Base-by-base conservation (phyloP, 2,797 vertebrate genomes). In the Hippoglossus hippoglossus region DNA sequence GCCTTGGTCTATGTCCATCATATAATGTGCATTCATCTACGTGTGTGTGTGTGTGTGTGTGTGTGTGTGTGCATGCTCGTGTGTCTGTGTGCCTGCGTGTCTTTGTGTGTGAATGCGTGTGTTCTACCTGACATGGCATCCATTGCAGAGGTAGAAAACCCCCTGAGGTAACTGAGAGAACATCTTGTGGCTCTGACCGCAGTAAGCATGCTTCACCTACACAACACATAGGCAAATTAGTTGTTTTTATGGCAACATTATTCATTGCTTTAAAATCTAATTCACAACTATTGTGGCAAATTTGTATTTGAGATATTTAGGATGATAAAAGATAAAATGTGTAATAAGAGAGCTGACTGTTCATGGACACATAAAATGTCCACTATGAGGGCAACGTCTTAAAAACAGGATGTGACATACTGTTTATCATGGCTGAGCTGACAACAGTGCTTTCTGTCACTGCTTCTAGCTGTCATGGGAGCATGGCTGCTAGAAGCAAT, bases 131-230 rank as follows among this genome's bases (percentile, higher is more conserved):
- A 57, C 36, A 39, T 39, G 36, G 12, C 11, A 19, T 55, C 18
- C 4, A 6, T 11, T 19, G 63, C 46, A 18, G 50, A 67, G 1
- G 13, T 47, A 5, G 18, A 9, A n/a, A 64, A 4, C 1, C 69
- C 34, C 0, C 26, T 44, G 56, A 64, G 44, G 9, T 5, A 28
- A 15, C 34, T 13, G 12, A 11, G 0, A 51, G 41, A 1, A 10
- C 21, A 0, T 1, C 36, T n/a, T 49, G 44, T 16, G 2, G 36
- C 25, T 72, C 79, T 72, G 52, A 22, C 7, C 11, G 63, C 67
- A 36, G 73, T 46, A 59, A 68, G 26, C 78, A 80, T 80, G n/a
- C 4, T 59, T 62, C 63, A 51, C 62, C 78, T 74, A 25, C 36
- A 65, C 19, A 41, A 44, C 58, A 60, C 24, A 53, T 16, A 53